Evolutionary conservation across 1,140 invertebrate species (phyloP).

Genomic region (Lamellibrachia luymesi): DNA sequence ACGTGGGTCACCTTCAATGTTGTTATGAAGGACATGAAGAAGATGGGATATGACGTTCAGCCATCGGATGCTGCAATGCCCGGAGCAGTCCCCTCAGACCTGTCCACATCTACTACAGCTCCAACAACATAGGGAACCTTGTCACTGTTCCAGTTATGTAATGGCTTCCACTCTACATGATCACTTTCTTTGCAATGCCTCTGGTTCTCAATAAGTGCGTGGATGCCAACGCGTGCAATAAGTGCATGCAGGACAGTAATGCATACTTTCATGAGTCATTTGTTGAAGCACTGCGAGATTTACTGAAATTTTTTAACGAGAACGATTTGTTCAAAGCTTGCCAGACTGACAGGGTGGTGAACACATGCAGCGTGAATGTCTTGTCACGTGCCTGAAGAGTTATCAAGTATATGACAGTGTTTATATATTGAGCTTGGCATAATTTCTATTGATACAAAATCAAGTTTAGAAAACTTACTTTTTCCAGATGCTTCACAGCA

Average conservation of each 20-base stretch:
- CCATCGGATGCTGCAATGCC: conserved; percentile 35
- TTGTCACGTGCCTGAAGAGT: not conserved
- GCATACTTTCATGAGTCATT: not conserved
- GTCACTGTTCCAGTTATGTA: not conserved
- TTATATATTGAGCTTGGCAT: not conserved
- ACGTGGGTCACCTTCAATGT: conserved; percentile 68
- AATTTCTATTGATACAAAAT: not conserved
- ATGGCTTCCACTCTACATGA: not conserved
- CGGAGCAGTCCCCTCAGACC: not conserved
- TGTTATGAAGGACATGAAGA: conserved; percentile 69
- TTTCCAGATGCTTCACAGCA: not conserved
- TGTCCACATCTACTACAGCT: not conserved
- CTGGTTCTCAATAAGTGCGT: not conserved
- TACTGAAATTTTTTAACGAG: not conserved
- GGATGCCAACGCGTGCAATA: not conserved
- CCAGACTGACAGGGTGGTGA: too few relatives aligned
- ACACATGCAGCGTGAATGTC: not conserved
- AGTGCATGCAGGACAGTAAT: not conserved
- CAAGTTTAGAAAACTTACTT: not conserved
- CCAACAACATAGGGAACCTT: not conserved
- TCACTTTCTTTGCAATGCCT: not conserved
- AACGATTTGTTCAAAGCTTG: too few relatives aligned
- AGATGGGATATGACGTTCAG: conserved; percentile 64
- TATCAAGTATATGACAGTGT: not conserved
- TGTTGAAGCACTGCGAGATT: not conserved